Percentiles rank a stretch among this genome's conserved stretches.
phyloP scores from a whole-genome alignment of 2,888 invertebrate genomes.

The Ophraella communa region DNA sequence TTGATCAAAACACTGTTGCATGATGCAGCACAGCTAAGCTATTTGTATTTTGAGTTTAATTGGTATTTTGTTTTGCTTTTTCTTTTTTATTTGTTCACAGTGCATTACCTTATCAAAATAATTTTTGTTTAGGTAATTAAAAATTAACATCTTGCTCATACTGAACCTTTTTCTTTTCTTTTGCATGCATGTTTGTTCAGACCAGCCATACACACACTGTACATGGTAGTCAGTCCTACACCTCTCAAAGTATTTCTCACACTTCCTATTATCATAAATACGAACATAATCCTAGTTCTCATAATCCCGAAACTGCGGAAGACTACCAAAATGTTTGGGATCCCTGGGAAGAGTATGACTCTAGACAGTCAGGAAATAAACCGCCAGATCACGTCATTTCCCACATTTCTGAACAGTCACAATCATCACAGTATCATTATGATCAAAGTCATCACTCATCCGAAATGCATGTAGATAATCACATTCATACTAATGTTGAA shows the following conservation, averaged over 20 bases:
- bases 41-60: constrained; percentile 54
- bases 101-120: constrained; percentile 41
- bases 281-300: constrained; percentile 23
- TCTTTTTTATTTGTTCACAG: constrained; percentile 32
- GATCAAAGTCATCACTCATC: neutral
- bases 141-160: constrained; percentile 42
- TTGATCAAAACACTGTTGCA: constrained; percentile 34
- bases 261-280: constrained; percentile 20
- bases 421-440: constrained; percentile 10
- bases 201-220: constrained; percentile 40
- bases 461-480: neutral
- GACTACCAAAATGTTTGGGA: constrained; percentile 64
- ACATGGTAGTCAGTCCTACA: constrained; percentile 38
- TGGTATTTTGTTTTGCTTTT: constrained; percentile 46
- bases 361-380: constrained; percentile 35
- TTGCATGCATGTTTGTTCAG: constrained; percentile 56
- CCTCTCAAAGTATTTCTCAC: constrained; percentile 25
- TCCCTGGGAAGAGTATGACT: constrained; percentile 77
- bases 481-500: neutral
- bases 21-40: constrained; percentile 47
- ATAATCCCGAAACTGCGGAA: constrained; percentile 40
- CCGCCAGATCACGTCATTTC: no score
- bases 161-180: constrained; percentile 54
- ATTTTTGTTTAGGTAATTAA: constrained; percentile 37
- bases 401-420: constrained; percentile 6